phyloP scores from a whole-genome alignment of 2,888 invertebrate genomes.

The Epinotia bilunana region DNA sequence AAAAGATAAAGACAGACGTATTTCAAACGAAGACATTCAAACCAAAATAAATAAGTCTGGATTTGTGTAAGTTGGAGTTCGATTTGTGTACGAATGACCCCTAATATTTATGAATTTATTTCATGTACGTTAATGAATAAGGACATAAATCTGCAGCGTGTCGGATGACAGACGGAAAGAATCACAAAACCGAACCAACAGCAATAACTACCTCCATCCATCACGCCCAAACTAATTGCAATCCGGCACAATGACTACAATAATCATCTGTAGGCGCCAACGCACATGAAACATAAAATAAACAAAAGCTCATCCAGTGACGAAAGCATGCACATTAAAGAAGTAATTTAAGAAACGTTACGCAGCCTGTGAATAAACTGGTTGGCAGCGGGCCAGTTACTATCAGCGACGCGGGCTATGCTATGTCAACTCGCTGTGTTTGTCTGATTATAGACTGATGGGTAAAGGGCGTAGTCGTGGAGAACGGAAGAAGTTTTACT shows the following conservation, averaged over 20 bases:
- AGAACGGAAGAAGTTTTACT: too few species aligned
- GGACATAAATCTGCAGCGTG: too few species aligned
- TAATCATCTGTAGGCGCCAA: conserved; percentile 3
- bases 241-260: background rate
- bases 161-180: background rate
- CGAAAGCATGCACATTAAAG: conserved; percentile 34
- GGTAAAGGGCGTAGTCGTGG: conserved; percentile 3
- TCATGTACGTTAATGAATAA: too few species aligned
- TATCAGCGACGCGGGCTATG: conserved; percentile 37
- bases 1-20: too few species aligned
- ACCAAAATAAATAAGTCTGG: too few species aligned
- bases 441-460: conserved; percentile 35
- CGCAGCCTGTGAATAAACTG: conserved; percentile 30
- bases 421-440: conserved; percentile 40
- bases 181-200: background rate
- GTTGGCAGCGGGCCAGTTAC: conserved; percentile 33
- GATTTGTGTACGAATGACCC: too few species aligned
- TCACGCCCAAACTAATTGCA: background rate
- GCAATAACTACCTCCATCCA: background rate
- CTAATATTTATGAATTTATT: too few species aligned
- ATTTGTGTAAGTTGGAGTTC: too few species aligned
- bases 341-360: conserved; percentile 39
- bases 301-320: conserved; percentile 18
- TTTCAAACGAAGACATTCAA: too few species aligned
- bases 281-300: conserved; percentile 9